Evolutionary conservation across 2,797 vertebrate genomes (phyloP), one percentile per base, ranked within the genome.

Genomic region (Lagodon rhomboides): DNA sequence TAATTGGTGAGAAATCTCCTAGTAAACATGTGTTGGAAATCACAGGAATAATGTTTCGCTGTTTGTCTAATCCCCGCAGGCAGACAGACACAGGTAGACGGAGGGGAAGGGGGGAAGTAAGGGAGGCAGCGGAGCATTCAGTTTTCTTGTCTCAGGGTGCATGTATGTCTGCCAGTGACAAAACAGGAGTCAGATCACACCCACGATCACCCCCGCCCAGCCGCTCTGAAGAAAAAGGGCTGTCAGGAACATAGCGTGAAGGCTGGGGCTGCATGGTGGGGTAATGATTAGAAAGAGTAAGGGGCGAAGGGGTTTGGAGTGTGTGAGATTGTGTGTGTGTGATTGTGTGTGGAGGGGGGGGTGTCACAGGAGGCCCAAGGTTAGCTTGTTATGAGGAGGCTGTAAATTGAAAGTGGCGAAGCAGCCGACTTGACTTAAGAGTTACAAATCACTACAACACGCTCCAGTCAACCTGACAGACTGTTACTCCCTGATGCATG

Each of bases 381-480:
- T 87, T 86, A 80, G 84, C 83, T 90, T 53, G 58, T 93, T 92
- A 92, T 76, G 83, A 82, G 54, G 23, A 68, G 66, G 44, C 82
- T 90, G 85, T 85, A 91, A 91, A 93, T 92, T 93, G 89, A 93
- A 94, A 92, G 82, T 89, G 91, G 86, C 84, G 79, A 92, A 88
- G 88, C 91, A 91, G 84, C 86, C 50, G 75, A 89, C 86, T 75
- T 87, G 88, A 91, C 87, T 93, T 89, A 87, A 89, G 82, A 85
- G 85, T 92, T 91, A 92, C 91, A 94, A 91, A 92, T 92, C 82
- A 79, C 67, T 82, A 84, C 88, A 91, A 83, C 87, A 89, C 84
- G 68, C 86, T 85, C 86, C 63, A 88, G 85, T 89, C 86, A 91
- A 81, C 82, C 75, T 87, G 88, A 75, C 66, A 80, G 79, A 68